These are phyloP conservation scores for Thamnophis sirtalis DNA, from an alignment of 2,113 vertebrate genomes.

Conservation along the genomic window DNA sequence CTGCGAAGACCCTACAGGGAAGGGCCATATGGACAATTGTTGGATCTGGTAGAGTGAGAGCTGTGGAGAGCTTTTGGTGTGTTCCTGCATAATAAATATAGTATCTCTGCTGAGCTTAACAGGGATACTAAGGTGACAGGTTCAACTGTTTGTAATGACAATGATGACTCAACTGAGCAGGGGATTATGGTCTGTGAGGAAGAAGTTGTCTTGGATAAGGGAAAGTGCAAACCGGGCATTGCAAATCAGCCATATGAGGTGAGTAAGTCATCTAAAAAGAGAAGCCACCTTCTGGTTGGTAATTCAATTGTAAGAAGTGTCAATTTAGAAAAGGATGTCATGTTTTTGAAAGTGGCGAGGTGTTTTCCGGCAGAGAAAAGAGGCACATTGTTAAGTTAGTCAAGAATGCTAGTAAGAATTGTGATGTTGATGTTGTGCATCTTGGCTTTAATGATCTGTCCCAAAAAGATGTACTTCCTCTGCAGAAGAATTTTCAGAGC, in stretches of 20 bases:
- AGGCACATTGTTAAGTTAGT: background rate
- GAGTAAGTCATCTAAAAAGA: background rate
- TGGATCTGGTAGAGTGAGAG: background rate
- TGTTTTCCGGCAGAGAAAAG: background rate
- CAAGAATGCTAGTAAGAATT: background rate
- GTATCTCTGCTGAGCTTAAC: background rate
- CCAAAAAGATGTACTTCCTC: background rate
- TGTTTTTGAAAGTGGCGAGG: background rate
- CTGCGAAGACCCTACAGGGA: background rate
- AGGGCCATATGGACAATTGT: background rate
- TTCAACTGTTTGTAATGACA: background rate
- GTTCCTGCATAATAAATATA: background rate
- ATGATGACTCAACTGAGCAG: background rate
- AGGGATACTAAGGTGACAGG: background rate
- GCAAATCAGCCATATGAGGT: background rate
- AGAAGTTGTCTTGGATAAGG: background rate
- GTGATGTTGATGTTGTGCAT: background rate
- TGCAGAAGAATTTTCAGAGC: background rate
- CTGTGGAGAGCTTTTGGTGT: background rate
- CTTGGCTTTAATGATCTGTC: background rate
- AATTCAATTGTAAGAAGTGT: background rate
- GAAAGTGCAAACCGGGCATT: background rate
- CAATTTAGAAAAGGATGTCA: background rate
- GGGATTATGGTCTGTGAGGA: background rate
- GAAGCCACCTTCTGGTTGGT: background rate